phyloP scores from a whole-genome alignment of 2,888 invertebrate species.

The Pycnomerus fuliginosus region DNA sequence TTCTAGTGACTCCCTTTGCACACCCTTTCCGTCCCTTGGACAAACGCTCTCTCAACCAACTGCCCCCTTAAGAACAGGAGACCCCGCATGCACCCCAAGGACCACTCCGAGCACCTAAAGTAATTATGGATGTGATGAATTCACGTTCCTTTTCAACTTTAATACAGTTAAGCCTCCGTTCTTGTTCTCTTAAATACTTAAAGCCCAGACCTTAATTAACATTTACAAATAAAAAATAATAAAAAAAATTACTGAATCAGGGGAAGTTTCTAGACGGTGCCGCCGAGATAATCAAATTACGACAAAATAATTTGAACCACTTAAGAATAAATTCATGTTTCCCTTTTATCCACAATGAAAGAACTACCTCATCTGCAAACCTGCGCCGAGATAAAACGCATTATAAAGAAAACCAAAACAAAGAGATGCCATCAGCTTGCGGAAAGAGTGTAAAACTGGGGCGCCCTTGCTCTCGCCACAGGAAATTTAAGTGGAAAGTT shows the following conservation, averaged over 20 bases:
- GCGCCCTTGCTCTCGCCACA: slow-evolving; percentile 30
- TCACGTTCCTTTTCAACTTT: slow-evolving; percentile 46
- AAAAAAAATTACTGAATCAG: slow-evolving; percentile 1
- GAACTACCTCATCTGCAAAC: slow-evolving; percentile 36
- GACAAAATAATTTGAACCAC: slow-evolving; percentile 42
- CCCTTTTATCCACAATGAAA: slow-evolving; percentile 42
- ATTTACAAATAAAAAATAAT: slow-evolving; percentile 25
- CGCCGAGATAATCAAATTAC: slow-evolving; percentile 38
- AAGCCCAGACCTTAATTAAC: slow-evolving; percentile 42
- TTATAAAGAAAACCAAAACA: slow-evolving; percentile 47
- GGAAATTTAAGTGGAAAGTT: slow-evolving; percentile 52
- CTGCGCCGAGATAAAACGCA: slow-evolving; percentile 39
- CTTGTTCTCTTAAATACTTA: slow-evolving; percentile 38
- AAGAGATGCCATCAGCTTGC: slow-evolving; percentile 46
- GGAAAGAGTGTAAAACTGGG: slow-evolving; percentile 41
- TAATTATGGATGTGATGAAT: slow-evolving; percentile 51
- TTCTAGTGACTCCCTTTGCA: slow-evolving; percentile 30
- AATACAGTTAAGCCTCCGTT: slow-evolving; percentile 41
- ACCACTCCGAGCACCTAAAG: slow-evolving; percentile 47
- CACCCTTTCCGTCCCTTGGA: slow-evolving; percentile 25
- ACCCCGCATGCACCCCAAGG: slow-evolving; percentile 38
- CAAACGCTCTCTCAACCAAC: slow-evolving; percentile 24
- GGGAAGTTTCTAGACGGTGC: background rate
- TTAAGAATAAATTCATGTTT: slow-evolving; percentile 44
- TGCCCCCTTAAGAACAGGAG: slow-evolving; percentile 34